Evolutionary conservation across 1,140 invertebrate species (phyloP).

Genomic region (Pachyrhynchus sulphureomaculatus): DNA sequence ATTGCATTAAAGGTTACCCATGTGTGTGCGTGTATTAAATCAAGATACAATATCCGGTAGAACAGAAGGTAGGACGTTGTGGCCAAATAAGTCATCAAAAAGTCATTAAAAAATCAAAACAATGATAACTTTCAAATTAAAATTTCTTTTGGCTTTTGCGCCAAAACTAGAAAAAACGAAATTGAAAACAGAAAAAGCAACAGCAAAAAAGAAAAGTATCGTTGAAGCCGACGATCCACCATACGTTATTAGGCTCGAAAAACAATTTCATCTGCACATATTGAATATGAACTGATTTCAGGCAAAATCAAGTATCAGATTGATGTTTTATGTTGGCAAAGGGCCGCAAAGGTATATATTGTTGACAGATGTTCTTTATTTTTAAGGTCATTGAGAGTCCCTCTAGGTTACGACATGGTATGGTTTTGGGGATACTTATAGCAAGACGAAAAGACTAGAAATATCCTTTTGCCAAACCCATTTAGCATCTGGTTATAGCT

Average conservation of each 20-base stretch:
- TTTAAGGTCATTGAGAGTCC: background rate
- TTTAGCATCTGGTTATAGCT: too few species aligned
- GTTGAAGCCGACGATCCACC: constrained; percentile 1
- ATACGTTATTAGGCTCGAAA: constrained; percentile 7
- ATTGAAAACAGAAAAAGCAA: background rate
- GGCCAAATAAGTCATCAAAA: too few species aligned
- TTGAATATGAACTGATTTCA: constrained; percentile 28
- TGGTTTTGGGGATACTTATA: background rate
- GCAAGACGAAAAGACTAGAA: too few species aligned
- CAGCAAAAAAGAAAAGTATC: background rate
- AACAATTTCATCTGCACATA: constrained; percentile 1
- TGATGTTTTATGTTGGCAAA: constrained; percentile 31
- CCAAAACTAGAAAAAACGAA: constrained; percentile 2
- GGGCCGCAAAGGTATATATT: constrained; percentile 15
- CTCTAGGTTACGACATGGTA: background rate
- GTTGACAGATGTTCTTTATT: background rate
- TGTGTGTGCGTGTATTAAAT: too few species aligned
- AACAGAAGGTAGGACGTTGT: too few species aligned
- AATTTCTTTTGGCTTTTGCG: constrained; percentile 19
- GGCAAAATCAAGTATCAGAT: constrained; percentile 20
- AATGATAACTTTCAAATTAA: constrained; percentile 17
- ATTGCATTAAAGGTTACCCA: too few species aligned
- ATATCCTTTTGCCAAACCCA: too few species aligned
- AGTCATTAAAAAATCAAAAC: background rate
- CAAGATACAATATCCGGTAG: too few species aligned